Conservation (phyloP, 2,113 vertebrate genomes). For the Willisornis vidua region DNA sequence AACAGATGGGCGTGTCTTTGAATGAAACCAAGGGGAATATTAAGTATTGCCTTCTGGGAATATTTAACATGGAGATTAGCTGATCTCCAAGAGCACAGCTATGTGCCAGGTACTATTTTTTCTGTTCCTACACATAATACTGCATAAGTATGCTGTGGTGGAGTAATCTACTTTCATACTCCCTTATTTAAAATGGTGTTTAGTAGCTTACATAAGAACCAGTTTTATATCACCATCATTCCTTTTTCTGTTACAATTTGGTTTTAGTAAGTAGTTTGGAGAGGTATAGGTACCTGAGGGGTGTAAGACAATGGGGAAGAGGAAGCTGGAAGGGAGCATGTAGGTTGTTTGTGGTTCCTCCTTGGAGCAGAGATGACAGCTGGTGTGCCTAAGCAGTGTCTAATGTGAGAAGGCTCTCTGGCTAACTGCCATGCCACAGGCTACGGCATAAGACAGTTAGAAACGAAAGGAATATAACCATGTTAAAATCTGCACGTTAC, state of each 20-base stretch:
- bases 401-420: not conserved
- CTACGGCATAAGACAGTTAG: not conserved
- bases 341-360: not conserved
- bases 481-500: not conserved
- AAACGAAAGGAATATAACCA: conserved; percentile 13
- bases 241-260: not conserved
- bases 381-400: not conserved
- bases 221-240: not conserved
- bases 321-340: not conserved
- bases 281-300: not conserved
- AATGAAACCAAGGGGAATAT: not conserved
- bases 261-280: not conserved
- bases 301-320: not conserved
- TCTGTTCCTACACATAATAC: not conserved
- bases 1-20: not conserved
- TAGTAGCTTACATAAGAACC: not conserved
- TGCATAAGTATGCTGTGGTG: not conserved
- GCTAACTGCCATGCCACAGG: not conserved
- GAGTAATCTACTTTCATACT: not conserved
- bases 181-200: not conserved
- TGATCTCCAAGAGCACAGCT: not conserved
- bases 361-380: conserved; percentile 1
- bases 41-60: not conserved
- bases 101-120: not conserved
- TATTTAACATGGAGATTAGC: not conserved